phyloP scores from a whole-genome alignment of 2,797 vertebrate genomes.

The Crypturellus tataupa region DNA sequence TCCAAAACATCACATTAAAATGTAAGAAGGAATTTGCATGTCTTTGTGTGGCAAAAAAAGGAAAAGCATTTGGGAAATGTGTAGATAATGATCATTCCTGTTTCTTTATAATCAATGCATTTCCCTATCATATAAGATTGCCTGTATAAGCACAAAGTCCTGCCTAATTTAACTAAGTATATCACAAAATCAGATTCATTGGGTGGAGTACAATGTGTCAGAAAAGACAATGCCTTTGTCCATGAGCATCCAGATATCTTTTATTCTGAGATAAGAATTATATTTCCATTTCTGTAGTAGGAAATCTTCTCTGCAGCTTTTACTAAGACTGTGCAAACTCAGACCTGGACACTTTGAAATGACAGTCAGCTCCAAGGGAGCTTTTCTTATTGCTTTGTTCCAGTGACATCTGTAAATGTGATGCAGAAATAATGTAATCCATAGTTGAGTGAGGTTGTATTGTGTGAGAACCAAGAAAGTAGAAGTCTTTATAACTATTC shows the following conservation, averaged over 20 bases:
- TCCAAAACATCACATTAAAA: neutral
- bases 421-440: conserved; percentile 20
- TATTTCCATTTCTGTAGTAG: neutral
- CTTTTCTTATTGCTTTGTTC: conserved; percentile 10
- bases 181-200: neutral
- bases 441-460: neutral
- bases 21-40: neutral
- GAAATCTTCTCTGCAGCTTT: neutral
- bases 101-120: neutral
- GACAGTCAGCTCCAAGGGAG: neutral
- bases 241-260: neutral
- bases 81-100: neutral
- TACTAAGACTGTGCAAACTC: conserved; percentile 3
- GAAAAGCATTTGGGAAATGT: neutral
- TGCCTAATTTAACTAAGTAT: neutral
- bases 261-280: neutral
- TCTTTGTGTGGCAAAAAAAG: neutral
- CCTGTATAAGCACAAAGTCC: neutral
- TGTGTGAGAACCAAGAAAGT: neutral
- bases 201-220: neutral
- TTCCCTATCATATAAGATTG: neutral
- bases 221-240: neutral
- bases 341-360: neutral
- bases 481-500: neutral
- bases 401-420: neutral